Evolutionary conservation across 2,888 invertebrate species (phyloP), one percentile per base, ranked within the genome.

Genomic region (Drosophila paramelanica): DNA sequence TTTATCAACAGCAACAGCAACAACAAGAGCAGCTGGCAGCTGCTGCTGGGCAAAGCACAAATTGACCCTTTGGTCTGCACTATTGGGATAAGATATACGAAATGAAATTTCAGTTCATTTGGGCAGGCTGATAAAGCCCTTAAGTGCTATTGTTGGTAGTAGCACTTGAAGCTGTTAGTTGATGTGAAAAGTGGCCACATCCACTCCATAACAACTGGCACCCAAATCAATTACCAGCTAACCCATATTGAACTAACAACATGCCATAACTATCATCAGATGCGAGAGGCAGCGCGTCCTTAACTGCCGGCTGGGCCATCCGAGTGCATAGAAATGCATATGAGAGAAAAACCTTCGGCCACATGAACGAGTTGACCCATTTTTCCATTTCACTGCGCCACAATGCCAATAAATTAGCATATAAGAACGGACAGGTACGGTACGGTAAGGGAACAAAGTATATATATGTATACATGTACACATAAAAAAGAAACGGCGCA

Each of bases 321-420:
- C 20, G 67, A 78, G 72, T 61, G 67, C 61, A 62, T 81, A 50
- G 46, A 45, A 67, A 55, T 55, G 39, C 45, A 65, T 27, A 53
- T 47, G 25, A 25, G 39, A 23, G 41, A 36, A 41, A 31, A 51
- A 45, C 8, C 36, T 11, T 33, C 31, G 52, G 39, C 38, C 60
- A 51, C 61, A 55, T 49, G 52, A 53, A 43, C 42, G 33, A 36
- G 45, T 39, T 82, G 84, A 75, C 87, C 84, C 75, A 81, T 61
- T 81, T 78, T 59, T 11, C 7, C 45, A 65, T 65, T 73, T 59
- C 65, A 43, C 62, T 42, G 64, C 31, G 38, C 55, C 65, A 60
- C 77, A 74, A 67, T 72, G 80, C 78, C 86, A 88, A 85, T 82
- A 88, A 88, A 88, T 84, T 84, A 86, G 73, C 88, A 88, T 88